These are phyloP conservation scores for Macroramphosus scolopax DNA, from an alignment of 2,797 vertebrate genomes.

Conservation along the genomic window DNA sequence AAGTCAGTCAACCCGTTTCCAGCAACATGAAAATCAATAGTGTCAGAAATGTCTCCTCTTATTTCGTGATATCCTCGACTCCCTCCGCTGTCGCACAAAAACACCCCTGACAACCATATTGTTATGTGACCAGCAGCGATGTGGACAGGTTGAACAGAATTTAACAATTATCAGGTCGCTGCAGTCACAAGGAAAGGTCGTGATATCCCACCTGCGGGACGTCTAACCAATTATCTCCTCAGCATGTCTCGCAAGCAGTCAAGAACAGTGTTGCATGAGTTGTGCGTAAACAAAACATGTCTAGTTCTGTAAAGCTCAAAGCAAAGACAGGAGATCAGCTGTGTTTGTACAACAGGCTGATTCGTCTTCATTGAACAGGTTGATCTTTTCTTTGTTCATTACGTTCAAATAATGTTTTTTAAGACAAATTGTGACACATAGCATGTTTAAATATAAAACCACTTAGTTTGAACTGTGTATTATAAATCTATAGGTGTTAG, in stretches of 20 bases:
- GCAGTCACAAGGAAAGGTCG: constrained; percentile 30
- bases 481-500: too few relatives aligned
- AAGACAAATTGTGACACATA: too few relatives aligned
- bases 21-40: constrained; percentile 58
- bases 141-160: constrained; percentile 13
- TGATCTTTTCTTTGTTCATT: too few relatives aligned
- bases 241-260: constrained; percentile 1
- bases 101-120: constrained; percentile 41
- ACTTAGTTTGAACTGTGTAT: too few relatives aligned
- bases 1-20: constrained; percentile 50
- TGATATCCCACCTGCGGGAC: constrained; percentile 8
- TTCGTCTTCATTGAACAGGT: too few relatives aligned
- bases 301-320: constrained; percentile 1
- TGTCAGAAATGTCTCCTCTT: constrained; percentile 44
- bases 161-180: constrained; percentile 24
- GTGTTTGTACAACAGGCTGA: too few relatives aligned
- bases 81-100: constrained; percentile 14
- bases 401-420: too few relatives aligned
- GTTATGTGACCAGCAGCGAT: constrained; percentile 30
- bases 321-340: too few relatives aligned
- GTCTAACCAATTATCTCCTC: constrained; percentile 10
- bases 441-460: too few relatives aligned
- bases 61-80: constrained; percentile 10
- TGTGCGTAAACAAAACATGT: too few relatives aligned
- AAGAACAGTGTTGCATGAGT: not conserved